phyloP scores from a whole-genome alignment of 2,888 invertebrate genomes.

The Phasia obesa region DNA sequence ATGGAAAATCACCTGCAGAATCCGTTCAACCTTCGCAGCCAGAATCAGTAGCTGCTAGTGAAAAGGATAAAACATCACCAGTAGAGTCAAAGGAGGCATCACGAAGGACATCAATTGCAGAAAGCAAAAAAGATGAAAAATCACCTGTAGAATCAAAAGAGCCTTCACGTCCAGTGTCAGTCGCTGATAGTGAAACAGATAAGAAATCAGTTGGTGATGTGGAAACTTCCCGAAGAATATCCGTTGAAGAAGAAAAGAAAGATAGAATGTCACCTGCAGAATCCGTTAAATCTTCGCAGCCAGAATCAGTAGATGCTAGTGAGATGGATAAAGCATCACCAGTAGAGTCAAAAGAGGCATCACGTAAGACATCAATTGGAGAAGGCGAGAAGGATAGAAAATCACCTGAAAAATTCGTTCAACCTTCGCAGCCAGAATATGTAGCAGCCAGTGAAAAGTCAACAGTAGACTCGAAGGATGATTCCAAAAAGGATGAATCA shows the following conservation, averaged over 20 bases:
- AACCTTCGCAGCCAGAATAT: slow-evolving; percentile 39
- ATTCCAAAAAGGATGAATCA: neutral
- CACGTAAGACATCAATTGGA: slow-evolving; percentile 66
- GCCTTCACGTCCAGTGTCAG: slow-evolving; percentile 60
- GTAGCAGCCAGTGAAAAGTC: slow-evolving; percentile 57
- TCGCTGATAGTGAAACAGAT: slow-evolving; percentile 51
- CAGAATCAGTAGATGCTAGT: slow-evolving; percentile 39
- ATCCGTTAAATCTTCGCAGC: slow-evolving; percentile 48
- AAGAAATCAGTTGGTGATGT: slow-evolving; percentile 6
- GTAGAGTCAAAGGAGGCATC: slow-evolving; percentile 52
- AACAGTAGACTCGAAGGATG: no score
- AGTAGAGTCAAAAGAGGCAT: slow-evolving; percentile 68
- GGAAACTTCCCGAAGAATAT: slow-evolving; percentile 17
- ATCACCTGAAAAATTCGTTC: slow-evolving; percentile 10
- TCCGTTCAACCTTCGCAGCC: no score
- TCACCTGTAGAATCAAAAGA: slow-evolving; percentile 47
- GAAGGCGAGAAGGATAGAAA: slow-evolving; percentile 60
- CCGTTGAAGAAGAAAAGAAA: slow-evolving; percentile 55
- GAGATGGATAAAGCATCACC: slow-evolving; percentile 66
- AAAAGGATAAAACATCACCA: slow-evolving; percentile 21
- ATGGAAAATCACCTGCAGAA: no score
- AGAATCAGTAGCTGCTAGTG: slow-evolving; percentile 11
- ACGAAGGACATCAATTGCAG: slow-evolving; percentile 13
- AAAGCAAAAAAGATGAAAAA: slow-evolving; percentile 25
- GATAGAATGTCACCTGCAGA: neutral